Percentiles rank a stretch among this genome's conserved stretches.
phyloP scores from a whole-genome alignment of 2,113 vertebrate genomes.

The Nibea coibor region DNA sequence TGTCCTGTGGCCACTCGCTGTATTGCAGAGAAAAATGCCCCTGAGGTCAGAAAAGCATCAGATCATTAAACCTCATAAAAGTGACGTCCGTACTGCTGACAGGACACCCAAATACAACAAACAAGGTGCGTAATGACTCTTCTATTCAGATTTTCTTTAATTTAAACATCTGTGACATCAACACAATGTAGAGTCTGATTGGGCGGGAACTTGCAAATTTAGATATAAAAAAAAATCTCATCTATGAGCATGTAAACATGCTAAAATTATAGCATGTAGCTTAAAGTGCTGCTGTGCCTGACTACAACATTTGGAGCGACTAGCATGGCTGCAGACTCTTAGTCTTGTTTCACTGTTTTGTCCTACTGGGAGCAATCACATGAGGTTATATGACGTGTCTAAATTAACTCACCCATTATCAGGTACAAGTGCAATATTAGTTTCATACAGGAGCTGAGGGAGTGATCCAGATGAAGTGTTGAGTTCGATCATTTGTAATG shows the following conservation, averaged over 20 bases:
- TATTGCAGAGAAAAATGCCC: no score
- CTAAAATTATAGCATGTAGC: slow-evolving; percentile 1
- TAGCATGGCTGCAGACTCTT: background rate
- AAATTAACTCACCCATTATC: slow-evolving; percentile 5
- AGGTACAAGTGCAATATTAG: background rate
- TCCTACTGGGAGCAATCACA: background rate
- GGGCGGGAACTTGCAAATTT: no score
- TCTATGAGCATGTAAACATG: background rate
- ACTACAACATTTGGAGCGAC: background rate
- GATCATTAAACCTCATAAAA: no score
- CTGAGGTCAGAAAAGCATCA: no score
- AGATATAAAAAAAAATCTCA: background rate
- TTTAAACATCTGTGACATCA: no score
- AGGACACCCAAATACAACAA: no score
- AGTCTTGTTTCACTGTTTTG: background rate
- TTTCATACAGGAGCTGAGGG: slow-evolving; percentile 28
- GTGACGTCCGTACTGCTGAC: no score
- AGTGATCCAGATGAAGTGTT: slow-evolving; percentile 10
- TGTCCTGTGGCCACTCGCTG: no score
- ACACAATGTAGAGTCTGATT: no score
- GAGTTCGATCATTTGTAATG: slow-evolving; percentile 23
- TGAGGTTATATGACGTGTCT: background rate
- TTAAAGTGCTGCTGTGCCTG: background rate
- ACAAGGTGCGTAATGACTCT: no score
- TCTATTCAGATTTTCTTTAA: no score